These are phyloP conservation scores for Plumapathes pennacea DNA, from an alignment of 92 coral and sea anemone species.

Conservation along the genomic window DNA sequence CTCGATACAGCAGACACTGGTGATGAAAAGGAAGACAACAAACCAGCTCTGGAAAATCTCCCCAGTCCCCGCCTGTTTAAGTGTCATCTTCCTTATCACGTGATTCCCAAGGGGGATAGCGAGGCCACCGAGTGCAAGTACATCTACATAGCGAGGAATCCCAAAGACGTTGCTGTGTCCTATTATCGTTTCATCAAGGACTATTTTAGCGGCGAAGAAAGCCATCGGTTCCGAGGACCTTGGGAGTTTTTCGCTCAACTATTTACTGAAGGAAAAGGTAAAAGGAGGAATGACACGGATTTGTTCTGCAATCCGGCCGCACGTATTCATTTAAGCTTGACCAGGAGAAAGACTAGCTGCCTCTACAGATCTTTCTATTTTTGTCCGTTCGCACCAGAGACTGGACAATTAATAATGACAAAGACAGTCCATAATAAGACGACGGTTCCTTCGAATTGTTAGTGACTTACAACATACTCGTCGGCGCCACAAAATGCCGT, in stretches of 20 bases:
- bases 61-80: slow-evolving; percentile 45
- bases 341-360: no score
- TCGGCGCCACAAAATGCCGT: no score
- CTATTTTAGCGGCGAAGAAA: no score
- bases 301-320: no score
- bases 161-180: slow-evolving; percentile 32
- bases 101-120: slow-evolving; percentile 26
- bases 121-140: slow-evolving; percentile 4
- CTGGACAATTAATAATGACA: no score
- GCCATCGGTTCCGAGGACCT: slow-evolving; percentile 27
- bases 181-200: slow-evolving; percentile 21
- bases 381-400: no score
- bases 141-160: slow-evolving; percentile 26
- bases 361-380: no score
- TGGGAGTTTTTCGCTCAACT: slow-evolving; percentile 27
- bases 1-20: background rate
- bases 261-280: slow-evolving; percentile 29
- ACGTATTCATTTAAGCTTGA: no score
- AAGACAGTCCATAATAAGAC: no score
- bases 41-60: slow-evolving; percentile 2
- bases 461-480: no score
- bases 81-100: slow-evolving; percentile 13
- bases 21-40: background rate
- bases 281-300: no score
- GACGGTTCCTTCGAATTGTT: no score